A percentile compares a stretch with the other conserved stretches of the same genome.
phyloP scores from a whole-genome alignment of 37 sponge, comb jelly and placozoan genomes.

The Amphimedon queenslandica region DNA sequence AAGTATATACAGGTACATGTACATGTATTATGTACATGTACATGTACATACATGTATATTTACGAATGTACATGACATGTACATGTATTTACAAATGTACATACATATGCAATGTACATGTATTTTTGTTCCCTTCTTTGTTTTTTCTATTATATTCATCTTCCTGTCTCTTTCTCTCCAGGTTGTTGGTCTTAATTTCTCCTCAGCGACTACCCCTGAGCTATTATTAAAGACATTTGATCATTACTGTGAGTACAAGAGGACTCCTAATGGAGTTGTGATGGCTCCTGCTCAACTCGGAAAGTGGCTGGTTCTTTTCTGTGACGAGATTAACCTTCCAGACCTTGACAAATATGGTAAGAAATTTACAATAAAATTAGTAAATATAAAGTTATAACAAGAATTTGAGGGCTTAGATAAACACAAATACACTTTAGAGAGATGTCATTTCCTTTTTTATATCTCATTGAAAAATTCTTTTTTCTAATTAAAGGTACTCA shows the following conservation, averaged over 20 bases:
- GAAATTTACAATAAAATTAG: no score
- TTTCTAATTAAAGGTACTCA: constrained; percentile 69
- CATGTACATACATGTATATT: neutral
- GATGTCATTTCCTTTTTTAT: neutral
- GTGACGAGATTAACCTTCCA: constrained; percentile 98
- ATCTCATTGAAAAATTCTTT: neutral
- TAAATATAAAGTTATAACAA: no score
- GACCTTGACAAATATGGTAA: constrained; percentile 88
- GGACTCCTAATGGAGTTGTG: constrained; percentile 95
- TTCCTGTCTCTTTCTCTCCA: neutral
- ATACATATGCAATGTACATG: no score
- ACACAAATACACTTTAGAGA: no score
- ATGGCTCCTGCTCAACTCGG: constrained; percentile 95
- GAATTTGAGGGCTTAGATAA: no score
- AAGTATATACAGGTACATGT: no score
- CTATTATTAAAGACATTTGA: constrained; percentile 97
- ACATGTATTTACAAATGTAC: neutral
- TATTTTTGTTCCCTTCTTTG: neutral
- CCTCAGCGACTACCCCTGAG: constrained; percentile 95
- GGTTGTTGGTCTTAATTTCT: constrained; percentile 98
- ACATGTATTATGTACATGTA: neutral
- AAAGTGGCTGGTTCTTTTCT: constrained; percentile 99
- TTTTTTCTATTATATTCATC: no score
- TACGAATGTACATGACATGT: no score
- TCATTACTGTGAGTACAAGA: constrained; percentile 96